phyloP scores from a whole-genome alignment of 2,797 vertebrate genomes.

The Taeniopygia guttata region DNA sequence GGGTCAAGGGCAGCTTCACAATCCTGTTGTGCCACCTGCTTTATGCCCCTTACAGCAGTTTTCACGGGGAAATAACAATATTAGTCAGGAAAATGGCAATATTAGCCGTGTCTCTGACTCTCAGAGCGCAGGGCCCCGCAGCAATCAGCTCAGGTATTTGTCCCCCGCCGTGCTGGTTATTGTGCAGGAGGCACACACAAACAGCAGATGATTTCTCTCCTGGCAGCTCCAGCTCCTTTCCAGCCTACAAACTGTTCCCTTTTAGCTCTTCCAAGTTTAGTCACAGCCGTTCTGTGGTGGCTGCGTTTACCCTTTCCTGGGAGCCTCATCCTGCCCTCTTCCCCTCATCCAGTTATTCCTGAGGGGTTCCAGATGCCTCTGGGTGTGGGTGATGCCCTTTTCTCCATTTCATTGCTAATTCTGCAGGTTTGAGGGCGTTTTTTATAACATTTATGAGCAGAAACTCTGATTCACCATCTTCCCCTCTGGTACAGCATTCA shows the following conservation, averaged over 20 bases:
- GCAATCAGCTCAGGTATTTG: neutral
- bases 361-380: rapidly evolving
- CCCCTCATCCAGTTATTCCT: neutral
- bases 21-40: neutral
- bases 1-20: neutral
- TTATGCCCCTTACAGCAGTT: neutral
- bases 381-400: neutral
- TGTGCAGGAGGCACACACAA: neutral
- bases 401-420: neutral
- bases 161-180: neutral
- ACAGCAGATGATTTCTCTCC: neutral
- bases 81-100: neutral
- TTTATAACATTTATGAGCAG: neutral
- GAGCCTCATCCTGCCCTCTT: neutral
- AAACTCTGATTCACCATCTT: neutral
- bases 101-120: rapidly evolving
- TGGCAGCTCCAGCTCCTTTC: neutral
- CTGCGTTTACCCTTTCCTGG: neutral
- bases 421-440: rapidly evolving
- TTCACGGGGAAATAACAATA: neutral
- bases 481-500: rapidly evolving
- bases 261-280: neutral
- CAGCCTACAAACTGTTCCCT: slow-evolving; percentile 24
- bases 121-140: neutral
- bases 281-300: rapidly evolving